These are phyloP conservation scores for Caerostris extrusa DNA, from an alignment of 1,140 invertebrate genomes.

Conservation along the genomic window DNA sequence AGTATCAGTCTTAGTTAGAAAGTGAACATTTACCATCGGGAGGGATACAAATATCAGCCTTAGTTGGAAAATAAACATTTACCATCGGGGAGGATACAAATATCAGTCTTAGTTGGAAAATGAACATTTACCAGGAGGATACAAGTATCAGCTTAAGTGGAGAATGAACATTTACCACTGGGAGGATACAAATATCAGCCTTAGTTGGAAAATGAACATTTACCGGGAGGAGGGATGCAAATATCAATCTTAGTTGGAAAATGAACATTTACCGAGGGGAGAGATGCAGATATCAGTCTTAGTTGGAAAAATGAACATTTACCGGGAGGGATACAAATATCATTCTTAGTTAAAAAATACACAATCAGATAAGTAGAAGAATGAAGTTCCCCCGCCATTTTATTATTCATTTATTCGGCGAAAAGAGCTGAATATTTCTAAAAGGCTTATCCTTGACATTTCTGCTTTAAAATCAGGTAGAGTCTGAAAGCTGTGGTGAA, in stretches of 20 bases:
- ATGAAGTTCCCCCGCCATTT: neutral
- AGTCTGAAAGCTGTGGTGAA: constrained; percentile 41
- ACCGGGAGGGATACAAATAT: neutral
- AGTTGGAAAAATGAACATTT: neutral
- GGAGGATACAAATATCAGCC: too few species aligned
- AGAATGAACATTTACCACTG: neutral
- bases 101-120: neutral
- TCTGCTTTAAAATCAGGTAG: constrained; percentile 47
- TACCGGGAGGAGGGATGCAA: too few species aligned
- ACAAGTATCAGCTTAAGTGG: neutral
- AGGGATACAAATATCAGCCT: too few species aligned
- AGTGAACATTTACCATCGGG: too few species aligned
- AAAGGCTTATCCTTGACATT: constrained; percentile 53
- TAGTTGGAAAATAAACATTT: too few species aligned
- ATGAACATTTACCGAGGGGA: neutral
- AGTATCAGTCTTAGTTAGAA: too few species aligned
- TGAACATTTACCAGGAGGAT: too few species aligned
- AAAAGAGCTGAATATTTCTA: neutral
- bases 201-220: too few species aligned
- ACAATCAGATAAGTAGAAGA: neutral
- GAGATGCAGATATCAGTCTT: neutral
- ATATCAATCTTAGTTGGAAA: too few species aligned
- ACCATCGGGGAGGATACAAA: neutral
- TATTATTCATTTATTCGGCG: constrained; percentile 20
- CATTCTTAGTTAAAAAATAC: neutral